Conservation (phyloP, 2,888 invertebrate species). For the Napeogenes sylphis region DNA sequence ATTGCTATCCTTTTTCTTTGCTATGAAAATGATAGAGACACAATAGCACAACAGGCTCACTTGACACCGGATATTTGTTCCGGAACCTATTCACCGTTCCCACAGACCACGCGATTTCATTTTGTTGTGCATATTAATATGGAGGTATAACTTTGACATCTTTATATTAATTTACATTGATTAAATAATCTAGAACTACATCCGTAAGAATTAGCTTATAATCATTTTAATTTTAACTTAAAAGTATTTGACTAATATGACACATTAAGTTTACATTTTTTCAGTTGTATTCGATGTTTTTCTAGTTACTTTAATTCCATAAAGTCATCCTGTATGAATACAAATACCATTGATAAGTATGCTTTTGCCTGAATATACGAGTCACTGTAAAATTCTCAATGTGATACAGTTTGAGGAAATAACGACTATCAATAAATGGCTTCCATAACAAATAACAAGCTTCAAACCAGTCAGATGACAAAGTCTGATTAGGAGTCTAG, state of each 20-base stretch:
- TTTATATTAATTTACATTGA: slow-evolving; percentile 29
- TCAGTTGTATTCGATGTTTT: too few species aligned
- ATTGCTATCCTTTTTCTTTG: slow-evolving; percentile 40
- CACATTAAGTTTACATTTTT: too few species aligned
- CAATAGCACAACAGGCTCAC: slow-evolving; percentile 40
- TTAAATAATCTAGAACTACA: too few species aligned
- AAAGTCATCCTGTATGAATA: too few species aligned
- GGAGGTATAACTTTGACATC: slow-evolving; percentile 45
- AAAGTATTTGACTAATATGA: too few species aligned
- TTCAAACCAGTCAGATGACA: slow-evolving; percentile 48
- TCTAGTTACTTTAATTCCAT: too few species aligned
- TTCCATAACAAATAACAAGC: slow-evolving; percentile 32
- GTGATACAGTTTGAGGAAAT: slow-evolving; percentile 13
- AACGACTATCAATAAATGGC: slow-evolving; percentile 25
- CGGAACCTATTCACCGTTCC: slow-evolving; percentile 68
- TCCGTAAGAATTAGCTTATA: too few species aligned
- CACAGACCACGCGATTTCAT: slow-evolving; percentile 58
- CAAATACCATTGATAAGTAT: too few species aligned
- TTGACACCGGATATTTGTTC: slow-evolving; percentile 62
- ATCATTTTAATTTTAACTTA: too few species aligned
- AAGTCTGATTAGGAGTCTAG: slow-evolving; percentile 38
- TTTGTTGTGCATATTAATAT: slow-evolving; percentile 60
- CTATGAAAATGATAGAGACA: slow-evolving; percentile 40
- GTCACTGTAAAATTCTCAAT: too few species aligned
- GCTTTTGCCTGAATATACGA: too few species aligned